phyloP scores from a whole-genome alignment of 2,888 invertebrate genomes.

The Pecten maximus region DNA sequence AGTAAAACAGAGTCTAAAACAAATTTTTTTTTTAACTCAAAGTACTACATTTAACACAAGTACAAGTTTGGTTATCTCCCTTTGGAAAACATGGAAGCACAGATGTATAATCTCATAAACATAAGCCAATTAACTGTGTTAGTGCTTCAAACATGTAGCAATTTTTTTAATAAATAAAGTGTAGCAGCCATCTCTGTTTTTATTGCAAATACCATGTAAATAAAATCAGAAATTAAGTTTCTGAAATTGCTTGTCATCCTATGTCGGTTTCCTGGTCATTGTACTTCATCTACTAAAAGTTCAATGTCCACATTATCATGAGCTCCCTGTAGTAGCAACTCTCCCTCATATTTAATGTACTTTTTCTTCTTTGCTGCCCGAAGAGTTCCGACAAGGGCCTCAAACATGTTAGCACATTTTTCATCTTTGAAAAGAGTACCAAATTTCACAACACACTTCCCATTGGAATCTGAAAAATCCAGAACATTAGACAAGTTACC shows the following conservation, averaged over 20 bases:
- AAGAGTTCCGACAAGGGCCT: constrained; percentile 78
- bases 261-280: not conserved
- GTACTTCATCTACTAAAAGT: constrained; percentile 59
- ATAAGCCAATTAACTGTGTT: not conserved
- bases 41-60: too few species aligned
- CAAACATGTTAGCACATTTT: constrained; percentile 77
- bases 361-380: constrained; percentile 77
- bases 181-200: not conserved
- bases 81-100: not conserved
- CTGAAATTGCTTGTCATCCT: not conserved
- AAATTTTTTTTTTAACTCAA: too few species aligned
- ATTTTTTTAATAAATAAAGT: too few species aligned
- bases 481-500: not conserved
- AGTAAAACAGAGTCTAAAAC: too few species aligned
- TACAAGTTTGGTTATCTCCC: not conserved
- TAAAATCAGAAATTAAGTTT: not conserved
- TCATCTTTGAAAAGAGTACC: constrained; percentile 76
- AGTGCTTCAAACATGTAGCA: not conserved
- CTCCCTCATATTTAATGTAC: constrained; percentile 73
- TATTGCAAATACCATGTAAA: not conserved
- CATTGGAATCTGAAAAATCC: constrained; percentile 65
- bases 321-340: constrained; percentile 76
- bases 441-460: constrained; percentile 69
- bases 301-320: constrained; percentile 74
- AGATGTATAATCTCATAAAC: not conserved